These are phyloP conservation scores for Microtus ochrogaster DNA, from an alignment of 2,113 vertebrate species.

Conservation along the genomic window DNA sequence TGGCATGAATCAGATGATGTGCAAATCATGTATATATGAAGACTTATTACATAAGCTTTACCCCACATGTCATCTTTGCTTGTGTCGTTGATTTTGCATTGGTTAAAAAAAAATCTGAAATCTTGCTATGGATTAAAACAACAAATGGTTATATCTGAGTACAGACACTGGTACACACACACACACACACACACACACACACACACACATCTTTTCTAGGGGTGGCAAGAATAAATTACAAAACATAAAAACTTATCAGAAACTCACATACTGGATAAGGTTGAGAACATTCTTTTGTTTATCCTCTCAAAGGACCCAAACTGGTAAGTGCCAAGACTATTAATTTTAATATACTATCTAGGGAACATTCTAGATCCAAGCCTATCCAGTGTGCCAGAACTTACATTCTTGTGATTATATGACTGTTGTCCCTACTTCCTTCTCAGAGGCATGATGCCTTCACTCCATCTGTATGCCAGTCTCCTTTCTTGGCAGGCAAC, in stretches of 20 bases:
- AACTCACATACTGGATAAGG: neutral
- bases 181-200: too few species aligned
- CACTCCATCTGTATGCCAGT: neutral
- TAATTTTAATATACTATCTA: neutral
- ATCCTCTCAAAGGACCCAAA: neutral
- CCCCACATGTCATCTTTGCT: neutral
- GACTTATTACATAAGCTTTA: neutral
- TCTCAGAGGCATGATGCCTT: too few species aligned
- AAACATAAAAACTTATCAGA: neutral
- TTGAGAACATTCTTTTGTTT: neutral
- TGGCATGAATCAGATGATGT: neutral
- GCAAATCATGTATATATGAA: neutral
- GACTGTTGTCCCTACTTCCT: neutral
- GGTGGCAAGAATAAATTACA: neutral
- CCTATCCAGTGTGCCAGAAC: neutral
- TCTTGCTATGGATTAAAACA: neutral
- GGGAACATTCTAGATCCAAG: neutral
- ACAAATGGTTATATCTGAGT: neutral
- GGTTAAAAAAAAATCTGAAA: neutral
- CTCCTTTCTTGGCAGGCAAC: too few species aligned
- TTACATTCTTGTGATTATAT: neutral
- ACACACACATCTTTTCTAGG: neutral
- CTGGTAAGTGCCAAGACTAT: accelerated
- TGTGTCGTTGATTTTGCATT: neutral
- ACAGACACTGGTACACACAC: neutral